Evolutionary conservation across 2,888 invertebrate species (phyloP).

Genomic region (Taenaris catops): DNA sequence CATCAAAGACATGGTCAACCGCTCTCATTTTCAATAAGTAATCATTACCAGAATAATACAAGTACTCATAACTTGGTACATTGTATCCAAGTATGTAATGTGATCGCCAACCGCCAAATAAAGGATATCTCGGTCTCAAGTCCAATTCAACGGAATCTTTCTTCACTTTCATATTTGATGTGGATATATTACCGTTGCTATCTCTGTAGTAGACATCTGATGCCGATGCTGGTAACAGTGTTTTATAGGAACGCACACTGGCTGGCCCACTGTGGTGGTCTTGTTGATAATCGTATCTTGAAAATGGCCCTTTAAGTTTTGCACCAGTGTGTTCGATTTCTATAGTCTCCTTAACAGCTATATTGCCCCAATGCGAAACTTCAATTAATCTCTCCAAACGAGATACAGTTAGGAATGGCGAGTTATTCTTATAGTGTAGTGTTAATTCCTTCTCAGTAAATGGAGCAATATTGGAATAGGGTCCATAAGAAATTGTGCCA

Average conservation of each 20-base stretch:
- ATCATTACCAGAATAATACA: constrained; percentile 88
- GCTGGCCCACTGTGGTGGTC: constrained; percentile 93
- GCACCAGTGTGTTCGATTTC: constrained; percentile 97
- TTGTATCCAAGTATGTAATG: constrained; percentile 98
- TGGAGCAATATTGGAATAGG: constrained; percentile 86
- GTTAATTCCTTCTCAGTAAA: constrained; percentile 82
- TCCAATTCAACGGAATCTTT: constrained; percentile 97
- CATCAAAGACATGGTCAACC: constrained; percentile 98
- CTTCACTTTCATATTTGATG: constrained; percentile 92
- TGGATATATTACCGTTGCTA: constrained; percentile 99
- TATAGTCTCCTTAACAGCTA: constrained; percentile 97
- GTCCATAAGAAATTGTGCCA: constrained; percentile 92
- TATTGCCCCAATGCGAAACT: constrained; percentile 99
- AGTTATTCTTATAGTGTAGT: constrained; percentile 97
- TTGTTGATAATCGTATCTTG: constrained; percentile 97
- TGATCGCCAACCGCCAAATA: constrained; percentile 99
- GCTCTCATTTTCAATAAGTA: constrained; percentile 95
- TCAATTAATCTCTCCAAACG: constrained; percentile 93
- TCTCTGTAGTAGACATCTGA: constrained; percentile 97
- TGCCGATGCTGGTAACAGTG: constrained; percentile 91
- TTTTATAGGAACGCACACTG: constrained; percentile 95
- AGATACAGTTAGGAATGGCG: constrained; percentile 97
- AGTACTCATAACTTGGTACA: constrained; percentile 97
- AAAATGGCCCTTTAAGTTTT: constrained; percentile 95
- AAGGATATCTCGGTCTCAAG: constrained; percentile 96